Conservation (phyloP, 2,888 invertebrate genomes). For the Sinopyrophorus schimmeli region DNA sequence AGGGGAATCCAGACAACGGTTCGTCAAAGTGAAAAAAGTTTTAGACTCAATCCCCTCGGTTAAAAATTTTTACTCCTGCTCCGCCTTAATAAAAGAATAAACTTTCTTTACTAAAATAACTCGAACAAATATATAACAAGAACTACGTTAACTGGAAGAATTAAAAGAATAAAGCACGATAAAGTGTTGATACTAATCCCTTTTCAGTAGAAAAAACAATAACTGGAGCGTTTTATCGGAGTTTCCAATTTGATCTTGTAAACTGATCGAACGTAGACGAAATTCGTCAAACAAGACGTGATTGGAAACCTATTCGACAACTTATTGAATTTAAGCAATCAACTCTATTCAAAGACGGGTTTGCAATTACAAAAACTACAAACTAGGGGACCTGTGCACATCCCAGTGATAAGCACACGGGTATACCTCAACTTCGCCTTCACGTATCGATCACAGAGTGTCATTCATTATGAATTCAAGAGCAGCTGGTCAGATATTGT, state of each 20-base stretch:
- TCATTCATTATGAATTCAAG: slow-evolving; percentile 27
- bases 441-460: slow-evolving; percentile 14
- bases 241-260: slow-evolving; percentile 3
- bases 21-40: too few species aligned
- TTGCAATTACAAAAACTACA: slow-evolving; percentile 22
- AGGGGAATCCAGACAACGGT: too few species aligned
- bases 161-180: too few species aligned
- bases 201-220: slow-evolving; percentile 8
- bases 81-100: too few species aligned
- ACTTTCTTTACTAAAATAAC: too few species aligned
- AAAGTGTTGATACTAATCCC: too few species aligned
- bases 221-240: not conserved
- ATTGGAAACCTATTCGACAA: slow-evolving; percentile 18
- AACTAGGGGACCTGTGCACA: too few species aligned
- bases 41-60: too few species aligned
- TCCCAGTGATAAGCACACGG: too few species aligned
- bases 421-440: slow-evolving; percentile 1
- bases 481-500: slow-evolving; percentile 32
- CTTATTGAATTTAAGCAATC: slow-evolving; percentile 20
- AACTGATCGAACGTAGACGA: slow-evolving; percentile 2
- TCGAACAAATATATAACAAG: too few species aligned
- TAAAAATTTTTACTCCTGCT: too few species aligned
- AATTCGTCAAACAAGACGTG: slow-evolving; percentile 24
- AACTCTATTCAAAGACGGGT: slow-evolving; percentile 6
- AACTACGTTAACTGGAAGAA: too few species aligned